Conservation (phyloP, 2,888 invertebrate genomes). For the Ethmia dodecea region DNA sequence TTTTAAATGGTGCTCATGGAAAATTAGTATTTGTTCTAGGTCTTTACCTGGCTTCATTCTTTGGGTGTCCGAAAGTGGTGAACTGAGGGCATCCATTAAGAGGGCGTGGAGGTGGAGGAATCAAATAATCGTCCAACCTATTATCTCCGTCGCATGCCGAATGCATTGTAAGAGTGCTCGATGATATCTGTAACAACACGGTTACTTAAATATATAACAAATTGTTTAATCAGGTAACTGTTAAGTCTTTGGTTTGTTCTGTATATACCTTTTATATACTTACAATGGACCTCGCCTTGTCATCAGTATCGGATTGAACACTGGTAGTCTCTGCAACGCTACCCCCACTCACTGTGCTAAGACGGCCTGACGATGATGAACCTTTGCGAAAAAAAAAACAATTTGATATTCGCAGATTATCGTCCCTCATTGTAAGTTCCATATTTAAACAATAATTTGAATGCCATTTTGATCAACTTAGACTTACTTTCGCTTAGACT, state of each 20-base stretch:
- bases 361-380: slow-evolving; percentile 88
- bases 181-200: slow-evolving; percentile 45
- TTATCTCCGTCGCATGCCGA: slow-evolving; percentile 57
- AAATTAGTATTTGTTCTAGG: too few relatives aligned
- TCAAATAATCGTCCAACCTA: slow-evolving; percentile 77
- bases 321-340: slow-evolving; percentile 89
- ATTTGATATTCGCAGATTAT: too few relatives aligned
- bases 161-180: slow-evolving; percentile 67
- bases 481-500: slow-evolving; percentile 69
- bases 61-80: slow-evolving; percentile 69
- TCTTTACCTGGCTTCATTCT: slow-evolving; percentile 58
- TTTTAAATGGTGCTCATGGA: too few relatives aligned
- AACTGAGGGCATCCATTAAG: slow-evolving; percentile 62
- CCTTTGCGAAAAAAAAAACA: slow-evolving; percentile 53
- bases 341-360: slow-evolving; percentile 89
- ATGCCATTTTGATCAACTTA: not conserved
- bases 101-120: slow-evolving; percentile 80
- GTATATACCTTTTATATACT: too few relatives aligned
- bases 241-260: too few relatives aligned
- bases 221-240: not conserved
- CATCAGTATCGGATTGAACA: slow-evolving; percentile 90
- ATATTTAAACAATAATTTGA: not conserved
- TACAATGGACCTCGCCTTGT: slow-evolving; percentile 76
- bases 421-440: not conserved
- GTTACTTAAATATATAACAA: not conserved